A percentile compares a stretch with the other conserved stretches of the same genome.
phyloP scores from a whole-genome alignment of 2,113 vertebrate genomes.

The Amazona guildingii region DNA sequence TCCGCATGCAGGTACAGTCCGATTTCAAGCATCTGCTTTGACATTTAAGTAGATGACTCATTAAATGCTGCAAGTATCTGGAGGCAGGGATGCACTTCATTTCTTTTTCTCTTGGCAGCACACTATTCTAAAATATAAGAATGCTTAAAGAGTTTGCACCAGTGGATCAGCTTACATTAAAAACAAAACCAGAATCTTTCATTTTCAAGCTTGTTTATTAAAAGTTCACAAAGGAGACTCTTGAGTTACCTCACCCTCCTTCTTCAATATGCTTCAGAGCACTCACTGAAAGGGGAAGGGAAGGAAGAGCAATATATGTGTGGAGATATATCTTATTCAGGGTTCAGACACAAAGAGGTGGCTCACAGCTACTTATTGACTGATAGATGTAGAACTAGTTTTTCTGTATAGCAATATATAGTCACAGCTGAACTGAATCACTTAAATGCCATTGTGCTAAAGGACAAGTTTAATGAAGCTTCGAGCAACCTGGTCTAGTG shows the following conservation, averaged over 20 bases:
- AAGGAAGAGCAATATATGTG: neutral
- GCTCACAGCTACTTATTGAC: neutral
- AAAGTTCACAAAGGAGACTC: neutral
- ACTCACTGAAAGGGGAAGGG: neutral
- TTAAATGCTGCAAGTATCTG: neutral
- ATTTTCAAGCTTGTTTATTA: neutral
- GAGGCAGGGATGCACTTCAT: neutral
- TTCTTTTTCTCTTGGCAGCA: neutral
- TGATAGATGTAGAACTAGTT: neutral
- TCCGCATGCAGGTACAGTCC: neutral
- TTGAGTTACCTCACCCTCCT: neutral
- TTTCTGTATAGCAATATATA: neutral
- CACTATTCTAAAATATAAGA: neutral
- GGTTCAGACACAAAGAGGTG: neutral
- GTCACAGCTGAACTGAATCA: neutral
- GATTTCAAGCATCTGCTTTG: slow-evolving; percentile 26
- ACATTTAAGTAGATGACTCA: slow-evolving; percentile 60
- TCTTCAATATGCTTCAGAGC: neutral
- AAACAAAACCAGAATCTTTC: neutral
- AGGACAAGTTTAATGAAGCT: neutral
- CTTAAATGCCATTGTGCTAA: neutral
- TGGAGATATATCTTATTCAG: neutral
- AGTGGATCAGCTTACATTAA: neutral
- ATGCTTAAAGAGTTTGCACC: neutral
- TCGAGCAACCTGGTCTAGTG: neutral